Percentiles rank a stretch among this genome's conserved stretches.
These are phyloP conservation scores for Laspeyria flexula DNA, from an alignment of 2,888 invertebrate species.

Conservation along the genomic window DNA sequence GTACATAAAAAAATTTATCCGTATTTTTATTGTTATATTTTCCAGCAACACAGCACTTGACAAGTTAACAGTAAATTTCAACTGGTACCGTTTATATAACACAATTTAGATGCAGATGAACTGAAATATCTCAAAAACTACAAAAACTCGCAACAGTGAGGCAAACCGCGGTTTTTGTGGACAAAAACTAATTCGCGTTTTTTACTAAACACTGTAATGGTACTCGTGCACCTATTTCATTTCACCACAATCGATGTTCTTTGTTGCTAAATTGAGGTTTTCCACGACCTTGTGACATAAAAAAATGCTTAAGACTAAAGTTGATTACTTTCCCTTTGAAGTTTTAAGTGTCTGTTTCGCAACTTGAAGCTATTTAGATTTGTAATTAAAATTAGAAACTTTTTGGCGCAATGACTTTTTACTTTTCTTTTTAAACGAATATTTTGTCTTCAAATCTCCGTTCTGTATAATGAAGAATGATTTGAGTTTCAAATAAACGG, in stretches of 20 bases:
- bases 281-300: constrained; percentile 57
- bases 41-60: background rate
- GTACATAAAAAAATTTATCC: too few relatives aligned
- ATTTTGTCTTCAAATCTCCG: constrained; percentile 25
- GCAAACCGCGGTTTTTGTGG: constrained; percentile 31
- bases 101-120: constrained; percentile 33
- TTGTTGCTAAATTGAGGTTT: constrained; percentile 62
- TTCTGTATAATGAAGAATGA: constrained; percentile 17
- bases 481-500: constrained; percentile 5
- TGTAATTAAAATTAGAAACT: constrained; percentile 57
- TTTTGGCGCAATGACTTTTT: constrained; percentile 36
- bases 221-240: constrained; percentile 50
- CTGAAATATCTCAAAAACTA: constrained; percentile 29
- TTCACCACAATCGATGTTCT: constrained; percentile 54
- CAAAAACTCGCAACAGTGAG: constrained; percentile 39
- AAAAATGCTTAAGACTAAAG: constrained; percentile 48
- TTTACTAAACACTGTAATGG: constrained; percentile 46
- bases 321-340: constrained; percentile 66
- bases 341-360: constrained; percentile 56
- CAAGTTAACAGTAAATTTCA: constrained; percentile 8
- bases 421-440: constrained; percentile 32
- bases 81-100: constrained; percentile 19
- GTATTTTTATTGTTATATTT: too few relatives aligned
- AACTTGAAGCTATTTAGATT: constrained; percentile 58
- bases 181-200: constrained; percentile 50